A percentile compares a stretch with the other conserved stretches of the same genome.
These are phyloP conservation scores for Atrichornis clamosus DNA, from an alignment of 2,113 vertebrate species.

Conservation along the genomic window DNA sequence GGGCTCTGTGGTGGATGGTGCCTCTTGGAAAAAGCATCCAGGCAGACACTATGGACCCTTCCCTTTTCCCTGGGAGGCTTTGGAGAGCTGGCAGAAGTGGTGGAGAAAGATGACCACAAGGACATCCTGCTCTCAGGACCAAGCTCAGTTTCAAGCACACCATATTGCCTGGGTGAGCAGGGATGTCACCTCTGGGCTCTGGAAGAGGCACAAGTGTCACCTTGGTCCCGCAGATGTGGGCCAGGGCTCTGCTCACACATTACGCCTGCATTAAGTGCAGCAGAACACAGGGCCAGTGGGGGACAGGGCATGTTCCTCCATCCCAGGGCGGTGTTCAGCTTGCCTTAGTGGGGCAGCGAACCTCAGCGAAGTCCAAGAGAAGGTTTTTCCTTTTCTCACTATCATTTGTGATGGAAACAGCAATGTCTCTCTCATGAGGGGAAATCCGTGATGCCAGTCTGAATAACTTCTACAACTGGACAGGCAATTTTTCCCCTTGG, in stretches of 20 bases:
- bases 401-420: not conserved
- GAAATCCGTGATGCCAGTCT: not conserved
- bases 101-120: not conserved
- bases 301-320: not conserved
- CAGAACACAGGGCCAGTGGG: rapidly evolving
- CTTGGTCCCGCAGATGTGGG: not conserved
- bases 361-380: not conserved
- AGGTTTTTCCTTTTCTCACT: not conserved
- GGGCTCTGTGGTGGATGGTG: not conserved
- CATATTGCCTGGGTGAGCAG: not conserved
- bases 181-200: not conserved
- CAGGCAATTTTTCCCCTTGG: not conserved
- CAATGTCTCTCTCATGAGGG: not conserved
- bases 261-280: not conserved
- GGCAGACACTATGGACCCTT: not conserved
- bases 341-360: not conserved
- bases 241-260: not conserved
- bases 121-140: not conserved
- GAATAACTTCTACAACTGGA: not conserved
- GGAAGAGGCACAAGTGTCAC: not conserved
- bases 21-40: not conserved
- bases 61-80: not conserved
- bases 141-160: not conserved
- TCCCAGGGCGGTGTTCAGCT: not conserved
- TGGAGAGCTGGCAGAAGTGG: not conserved